Percentiles rank a stretch among this genome's conserved stretches.
Conservation (phyloP, 2,888 invertebrate genomes). For the Ichneumon xanthorius region DNA sequence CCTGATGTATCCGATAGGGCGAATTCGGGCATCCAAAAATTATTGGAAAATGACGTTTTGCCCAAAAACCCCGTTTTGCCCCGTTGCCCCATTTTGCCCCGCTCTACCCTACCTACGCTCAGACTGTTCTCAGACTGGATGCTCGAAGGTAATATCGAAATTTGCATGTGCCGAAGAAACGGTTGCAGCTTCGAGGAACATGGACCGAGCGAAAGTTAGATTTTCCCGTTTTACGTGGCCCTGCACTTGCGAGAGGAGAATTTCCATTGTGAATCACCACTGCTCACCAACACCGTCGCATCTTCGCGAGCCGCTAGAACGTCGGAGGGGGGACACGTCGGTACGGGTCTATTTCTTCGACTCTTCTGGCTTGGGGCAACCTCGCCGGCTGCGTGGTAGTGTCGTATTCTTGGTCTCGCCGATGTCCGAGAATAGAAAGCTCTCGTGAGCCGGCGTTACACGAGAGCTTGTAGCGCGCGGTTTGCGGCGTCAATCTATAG, state of each 20-base stretch:
- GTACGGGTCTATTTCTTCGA: constrained; percentile 20
- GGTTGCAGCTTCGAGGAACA: not conserved
- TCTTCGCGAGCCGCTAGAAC: not conserved
- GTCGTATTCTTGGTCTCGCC: constrained; percentile 72
- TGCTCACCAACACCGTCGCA: constrained; percentile 6
- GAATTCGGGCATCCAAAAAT: too few species aligned
- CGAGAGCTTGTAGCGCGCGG: constrained; percentile 66
- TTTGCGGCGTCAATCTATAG: constrained; percentile 66
- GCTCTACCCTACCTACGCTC: not conserved
- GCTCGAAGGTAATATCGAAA: not conserved
- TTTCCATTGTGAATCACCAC: constrained; percentile 59
- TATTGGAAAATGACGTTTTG: too few species aligned
- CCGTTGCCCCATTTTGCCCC: too few species aligned
- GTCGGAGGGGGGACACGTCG: not conserved
- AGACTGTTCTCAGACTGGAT: not conserved
- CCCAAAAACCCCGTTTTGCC: too few species aligned
- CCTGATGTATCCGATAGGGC: too few species aligned
- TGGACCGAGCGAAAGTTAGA: not conserved
- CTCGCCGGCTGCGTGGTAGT: constrained; percentile 71
- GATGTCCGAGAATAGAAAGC: constrained; percentile 81
- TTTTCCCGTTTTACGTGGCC: constrained; percentile 27
- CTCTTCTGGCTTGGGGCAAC: constrained; percentile 18
- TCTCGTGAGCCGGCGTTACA: constrained; percentile 75
- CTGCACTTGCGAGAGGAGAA: constrained; percentile 44
- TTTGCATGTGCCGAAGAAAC: not conserved